These are phyloP conservation scores for Cetonia aurata DNA, from an alignment of 2,888 invertebrate genomes.

Conservation along the genomic window DNA sequence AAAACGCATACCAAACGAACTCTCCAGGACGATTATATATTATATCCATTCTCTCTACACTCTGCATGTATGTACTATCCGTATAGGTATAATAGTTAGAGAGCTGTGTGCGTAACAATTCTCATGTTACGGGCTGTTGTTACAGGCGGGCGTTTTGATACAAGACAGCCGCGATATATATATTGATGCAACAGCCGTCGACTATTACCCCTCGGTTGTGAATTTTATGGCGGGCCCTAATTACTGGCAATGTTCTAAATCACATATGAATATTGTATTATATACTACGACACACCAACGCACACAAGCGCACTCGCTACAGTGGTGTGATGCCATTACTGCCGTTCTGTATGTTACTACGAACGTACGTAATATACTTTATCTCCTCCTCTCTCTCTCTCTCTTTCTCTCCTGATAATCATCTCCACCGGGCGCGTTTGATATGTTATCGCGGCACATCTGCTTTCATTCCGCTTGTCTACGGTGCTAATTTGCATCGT, in stretches of 20 bases:
- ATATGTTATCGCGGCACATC: constrained; percentile 52
- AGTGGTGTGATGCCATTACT: constrained; percentile 18
- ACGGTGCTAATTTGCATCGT: constrained; percentile 14
- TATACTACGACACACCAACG: constrained; percentile 5
- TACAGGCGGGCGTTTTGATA: constrained; percentile 50
- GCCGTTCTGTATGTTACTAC: constrained; percentile 10
- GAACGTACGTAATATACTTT: constrained; percentile 14
- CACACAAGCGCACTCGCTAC: not conserved
- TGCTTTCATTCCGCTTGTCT: constrained; percentile 32
- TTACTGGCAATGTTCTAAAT: constrained; percentile 63
- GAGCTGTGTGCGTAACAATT: constrained; percentile 47
- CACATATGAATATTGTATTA: constrained; percentile 63
- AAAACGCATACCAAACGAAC: constrained; percentile 43
- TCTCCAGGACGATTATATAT: constrained; percentile 40
- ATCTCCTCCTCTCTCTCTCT: not conserved
- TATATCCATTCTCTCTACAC: constrained; percentile 13
- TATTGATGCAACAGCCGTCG: constrained; percentile 64
- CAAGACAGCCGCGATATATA: constrained; percentile 62
- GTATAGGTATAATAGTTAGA: constrained; percentile 59
- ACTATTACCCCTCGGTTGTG: constrained; percentile 58
- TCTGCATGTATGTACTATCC: constrained; percentile 19
- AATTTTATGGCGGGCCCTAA: constrained; percentile 60
- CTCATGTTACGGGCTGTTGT: constrained; percentile 55
- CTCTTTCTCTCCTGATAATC: constrained; percentile 53
- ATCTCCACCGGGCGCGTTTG: constrained; percentile 56